These are phyloP conservation scores for Aleiodes leptofemur DNA, from an alignment of 2,888 invertebrate species.

Conservation along the genomic window DNA sequence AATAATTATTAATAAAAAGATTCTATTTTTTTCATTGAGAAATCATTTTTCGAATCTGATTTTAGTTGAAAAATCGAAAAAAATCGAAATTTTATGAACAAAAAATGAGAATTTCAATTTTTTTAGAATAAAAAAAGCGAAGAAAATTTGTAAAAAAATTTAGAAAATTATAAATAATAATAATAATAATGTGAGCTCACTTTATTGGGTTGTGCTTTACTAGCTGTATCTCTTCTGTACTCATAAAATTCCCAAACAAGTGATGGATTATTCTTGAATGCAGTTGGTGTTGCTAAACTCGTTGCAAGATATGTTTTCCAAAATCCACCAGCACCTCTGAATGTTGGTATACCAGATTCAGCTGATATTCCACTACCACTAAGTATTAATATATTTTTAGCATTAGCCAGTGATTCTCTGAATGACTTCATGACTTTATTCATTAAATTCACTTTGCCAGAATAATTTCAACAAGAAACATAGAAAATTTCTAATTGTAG, in stretches of 20 bases:
- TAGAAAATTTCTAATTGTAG: conserved; percentile 1
- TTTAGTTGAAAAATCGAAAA: no score
- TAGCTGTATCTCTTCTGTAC: conserved; percentile 87
- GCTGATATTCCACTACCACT: conserved; percentile 90
- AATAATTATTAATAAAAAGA: no score
- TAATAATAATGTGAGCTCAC: conserved; percentile 73
- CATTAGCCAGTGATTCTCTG: conserved; percentile 78
- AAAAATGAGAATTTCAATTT: no score
- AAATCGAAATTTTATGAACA: no score
- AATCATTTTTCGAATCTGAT: no score
- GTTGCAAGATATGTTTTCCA: conserved; percentile 87
- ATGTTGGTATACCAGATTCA: conserved; percentile 92
- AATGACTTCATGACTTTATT: conserved; percentile 75
- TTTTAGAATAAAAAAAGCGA: no score
- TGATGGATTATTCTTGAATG: conserved; percentile 84
- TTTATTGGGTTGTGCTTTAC: conserved; percentile 83
- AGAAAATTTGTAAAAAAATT: not conserved
- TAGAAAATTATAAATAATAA: conserved; percentile 2
- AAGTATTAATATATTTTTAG: conserved; percentile 82
- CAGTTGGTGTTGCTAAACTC: conserved; percentile 82
- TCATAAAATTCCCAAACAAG: conserved; percentile 95
- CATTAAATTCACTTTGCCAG: conserved; percentile 37
- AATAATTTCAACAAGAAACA: not conserved
- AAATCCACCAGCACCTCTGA: conserved; percentile 87
- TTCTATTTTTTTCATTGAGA: no score